Conservation (phyloP, 1,140 invertebrate species). For the Cyphomyrmex costatus region DNA sequence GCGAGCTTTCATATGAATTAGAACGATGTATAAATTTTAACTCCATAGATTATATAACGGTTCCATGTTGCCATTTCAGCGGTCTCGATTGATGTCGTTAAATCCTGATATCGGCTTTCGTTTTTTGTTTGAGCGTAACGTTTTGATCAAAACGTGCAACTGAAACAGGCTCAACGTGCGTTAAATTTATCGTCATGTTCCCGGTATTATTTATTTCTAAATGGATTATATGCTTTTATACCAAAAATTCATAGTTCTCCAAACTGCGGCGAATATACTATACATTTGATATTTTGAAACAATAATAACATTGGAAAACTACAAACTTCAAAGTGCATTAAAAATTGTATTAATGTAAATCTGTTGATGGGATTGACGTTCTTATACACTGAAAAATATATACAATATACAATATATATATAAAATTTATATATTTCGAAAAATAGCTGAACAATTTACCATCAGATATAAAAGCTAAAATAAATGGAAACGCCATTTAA, state of each 20-base stretch:
- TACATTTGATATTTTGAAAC: not conserved
- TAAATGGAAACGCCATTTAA: not conserved
- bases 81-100: conserved; percentile 58
- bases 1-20: conserved; percentile 49
- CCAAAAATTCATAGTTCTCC: conserved; percentile 1
- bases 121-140: conserved; percentile 38
- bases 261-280: not conserved
- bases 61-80: conserved; percentile 29
- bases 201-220: conserved; percentile 48
- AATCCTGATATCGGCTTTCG: conserved; percentile 28
- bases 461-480: not conserved
- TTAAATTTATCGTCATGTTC: conserved; percentile 46
- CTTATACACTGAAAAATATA: not conserved
- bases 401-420: too few species aligned
- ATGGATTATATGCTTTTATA: conserved; percentile 48
- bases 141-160: conserved; percentile 51
- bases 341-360: not conserved
- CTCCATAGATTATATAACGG: conserved; percentile 47
- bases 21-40: conserved; percentile 57
- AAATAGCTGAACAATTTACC: not conserved
- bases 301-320: conserved; percentile 1
- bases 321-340: not conserved
- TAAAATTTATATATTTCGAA: not conserved
- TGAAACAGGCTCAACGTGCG: conserved; percentile 11
- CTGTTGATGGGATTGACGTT: not conserved